phyloP scores from a whole-genome alignment of 1,140 invertebrate genomes.

The Zelostemma sp. region DNA sequence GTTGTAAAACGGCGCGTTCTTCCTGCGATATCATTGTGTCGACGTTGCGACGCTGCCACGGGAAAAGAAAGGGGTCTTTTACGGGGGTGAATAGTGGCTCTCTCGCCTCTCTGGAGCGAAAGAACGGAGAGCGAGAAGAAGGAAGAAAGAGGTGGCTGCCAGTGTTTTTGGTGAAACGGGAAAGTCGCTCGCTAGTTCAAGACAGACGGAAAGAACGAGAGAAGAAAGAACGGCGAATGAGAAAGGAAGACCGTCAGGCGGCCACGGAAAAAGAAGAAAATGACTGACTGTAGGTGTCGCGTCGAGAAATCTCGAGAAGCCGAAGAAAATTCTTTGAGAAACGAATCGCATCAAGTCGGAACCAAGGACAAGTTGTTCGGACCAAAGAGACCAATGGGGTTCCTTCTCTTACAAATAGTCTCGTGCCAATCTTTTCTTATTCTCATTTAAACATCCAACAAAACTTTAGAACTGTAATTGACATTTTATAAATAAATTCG shows the following conservation, averaged over 20 bases:
- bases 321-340: constrained; percentile 31
- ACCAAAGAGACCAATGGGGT: too few relatives aligned
- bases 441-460: too few relatives aligned
- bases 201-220: constrained; percentile 40
- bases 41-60: constrained; percentile 44
- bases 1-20: constrained; percentile 65
- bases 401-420: too few relatives aligned
- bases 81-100: constrained; percentile 63
- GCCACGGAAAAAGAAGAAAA: too few relatives aligned
- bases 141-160: constrained; percentile 45
- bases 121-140: constrained; percentile 31
- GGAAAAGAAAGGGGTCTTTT: constrained; percentile 64
- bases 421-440: too few relatives aligned
- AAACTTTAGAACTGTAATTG: too few relatives aligned
- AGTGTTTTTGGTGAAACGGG: constrained; percentile 59
- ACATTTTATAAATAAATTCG: too few relatives aligned
- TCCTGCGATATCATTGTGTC: constrained; percentile 70
- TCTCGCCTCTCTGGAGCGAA: constrained; percentile 30
- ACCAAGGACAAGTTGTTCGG: neutral
- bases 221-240: constrained; percentile 10
- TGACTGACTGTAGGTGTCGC: constrained; percentile 44
- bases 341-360: constrained; percentile 10
- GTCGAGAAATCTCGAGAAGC: constrained; percentile 37
- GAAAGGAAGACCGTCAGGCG: constrained; percentile 22
- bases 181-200: constrained; percentile 52